A percentile compares a stretch with the other conserved stretches of the same genome.
These are phyloP conservation scores for Capitella teleta DNA, from an alignment of 1,140 invertebrate genomes.

Conservation along the genomic window DNA sequence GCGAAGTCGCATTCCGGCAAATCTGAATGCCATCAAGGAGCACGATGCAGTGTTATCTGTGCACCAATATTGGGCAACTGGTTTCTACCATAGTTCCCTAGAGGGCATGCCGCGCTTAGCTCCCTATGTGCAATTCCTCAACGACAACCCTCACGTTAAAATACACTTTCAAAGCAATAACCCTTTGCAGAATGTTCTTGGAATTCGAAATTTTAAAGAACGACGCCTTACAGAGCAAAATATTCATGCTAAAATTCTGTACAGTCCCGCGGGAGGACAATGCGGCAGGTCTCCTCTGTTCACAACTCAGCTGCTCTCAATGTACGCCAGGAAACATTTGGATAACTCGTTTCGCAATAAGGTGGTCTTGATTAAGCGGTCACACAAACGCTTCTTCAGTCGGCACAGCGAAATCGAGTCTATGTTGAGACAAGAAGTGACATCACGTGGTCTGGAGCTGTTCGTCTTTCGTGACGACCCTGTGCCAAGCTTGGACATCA, in stretches of 20 bases:
- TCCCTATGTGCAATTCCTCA: conserved; percentile 4
- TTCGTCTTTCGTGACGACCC: conserved; percentile 2
- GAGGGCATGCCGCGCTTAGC: conserved; percentile 1
- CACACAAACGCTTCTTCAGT: neutral
- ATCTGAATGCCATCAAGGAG: neutral
- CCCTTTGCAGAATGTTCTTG: neutral
- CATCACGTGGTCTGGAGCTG: neutral
- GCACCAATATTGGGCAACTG: neutral
- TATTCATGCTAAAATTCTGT: conserved; percentile 3
- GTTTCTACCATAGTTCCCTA: conserved; percentile 1
- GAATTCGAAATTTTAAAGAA: neutral
- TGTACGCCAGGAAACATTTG: neutral
- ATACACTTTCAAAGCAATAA: neutral
- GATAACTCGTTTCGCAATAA: neutral
- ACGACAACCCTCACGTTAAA: neutral
- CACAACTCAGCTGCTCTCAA: neutral
- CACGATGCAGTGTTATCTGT: conserved; percentile 4
- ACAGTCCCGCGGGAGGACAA: neutral
- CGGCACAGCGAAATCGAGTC: neutral
- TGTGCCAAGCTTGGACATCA: conserved; percentile 1
- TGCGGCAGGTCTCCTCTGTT: conserved; percentile 1
- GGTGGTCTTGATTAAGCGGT: conserved; percentile 1
- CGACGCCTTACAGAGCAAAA: neutral
- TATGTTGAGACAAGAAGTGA: neutral
- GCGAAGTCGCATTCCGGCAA: neutral